Evolutionary conservation across 2,113 vertebrate species (phyloP), one percentile per base, ranked within the genome.

Genomic region (Garra rufa): DNA sequence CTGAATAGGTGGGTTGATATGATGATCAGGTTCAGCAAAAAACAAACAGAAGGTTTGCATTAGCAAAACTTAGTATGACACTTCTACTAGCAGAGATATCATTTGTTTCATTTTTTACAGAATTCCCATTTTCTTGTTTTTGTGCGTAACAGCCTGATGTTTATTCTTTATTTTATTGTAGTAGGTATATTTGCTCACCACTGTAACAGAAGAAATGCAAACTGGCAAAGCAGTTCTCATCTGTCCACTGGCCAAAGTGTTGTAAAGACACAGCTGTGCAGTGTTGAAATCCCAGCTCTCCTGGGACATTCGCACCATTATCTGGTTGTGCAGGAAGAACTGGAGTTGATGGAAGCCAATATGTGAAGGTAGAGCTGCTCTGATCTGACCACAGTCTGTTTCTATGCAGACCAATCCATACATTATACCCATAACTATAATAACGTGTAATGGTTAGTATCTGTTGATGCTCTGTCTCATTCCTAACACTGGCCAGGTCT

Each of bases 341-440:
- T 21, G 5, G 4, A 1, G 17, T 70, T 0, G 0, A 0, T 41
- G 17, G 34, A 11, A 65, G 61, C 91, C 91, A 92, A 52, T 87
- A 81, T n/a, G 5, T 73, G 44, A 85, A 88, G 24, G 2, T 67
- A 0, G 11, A 19, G 11, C 0, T 50, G 5, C 5, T 88, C 5
- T 26, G 26, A 61, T 89, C 85, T 19, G n/a, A 82, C 89, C 85
- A 71, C 88, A 0, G 91, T 87, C 91, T 90, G 90, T 43, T 34
- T 86, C 73, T 61, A 9, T 77, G 4, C 10, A 92, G 89, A 63
- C 91, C 88, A 0, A 92, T 86, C 91, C 90, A 91, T 19, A 73
- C 1, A 38, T 0, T 1, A 24, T 7, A 15, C 0, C 2, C 89
- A 91, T 19, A 9, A 67, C 1, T 0, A 1, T 44, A 1, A 0